phyloP scores from a whole-genome alignment of 2,113 vertebrate genomes.

The Theropithecus gelada region DNA sequence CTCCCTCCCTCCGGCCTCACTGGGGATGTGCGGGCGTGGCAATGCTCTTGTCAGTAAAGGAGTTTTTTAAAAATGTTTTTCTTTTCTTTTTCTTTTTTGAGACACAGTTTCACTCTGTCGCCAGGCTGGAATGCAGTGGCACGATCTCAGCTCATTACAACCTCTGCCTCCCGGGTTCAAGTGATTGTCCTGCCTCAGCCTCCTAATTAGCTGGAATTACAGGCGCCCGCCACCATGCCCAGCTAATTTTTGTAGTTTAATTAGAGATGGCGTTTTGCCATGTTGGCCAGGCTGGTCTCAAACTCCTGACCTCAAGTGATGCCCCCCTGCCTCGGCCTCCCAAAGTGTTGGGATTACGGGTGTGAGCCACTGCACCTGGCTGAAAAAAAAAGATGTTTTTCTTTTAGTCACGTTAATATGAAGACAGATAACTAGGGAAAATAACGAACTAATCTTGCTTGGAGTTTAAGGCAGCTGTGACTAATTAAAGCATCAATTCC shows the following conservation, averaged over 20 bases:
- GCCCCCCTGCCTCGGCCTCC: neutral
- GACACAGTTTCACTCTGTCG: neutral
- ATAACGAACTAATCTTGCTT: neutral
- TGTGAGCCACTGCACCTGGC: neutral
- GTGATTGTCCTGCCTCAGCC: neutral
- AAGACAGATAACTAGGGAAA: neutral
- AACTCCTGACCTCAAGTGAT: neutral
- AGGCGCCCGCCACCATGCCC: neutral
- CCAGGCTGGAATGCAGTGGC: neutral
- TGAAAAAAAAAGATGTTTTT: neutral
- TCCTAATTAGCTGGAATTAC: neutral
- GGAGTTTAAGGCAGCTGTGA: neutral
- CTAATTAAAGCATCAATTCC: neutral
- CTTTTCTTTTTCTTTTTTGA: neutral
- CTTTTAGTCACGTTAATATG: neutral
- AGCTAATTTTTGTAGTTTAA: neutral
- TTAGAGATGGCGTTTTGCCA: neutral
- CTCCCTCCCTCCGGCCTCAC: neutral
- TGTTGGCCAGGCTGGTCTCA: neutral
- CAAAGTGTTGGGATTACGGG: neutral
- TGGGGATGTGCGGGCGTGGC: neutral
- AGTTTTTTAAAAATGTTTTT: neutral
- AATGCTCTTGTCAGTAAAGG: neutral
- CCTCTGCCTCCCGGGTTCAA: neutral
- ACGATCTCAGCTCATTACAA: neutral